Base-by-base conservation (phyloP, 2,888 invertebrate genomes). In the Yponomeuta cagnagella region DNA sequence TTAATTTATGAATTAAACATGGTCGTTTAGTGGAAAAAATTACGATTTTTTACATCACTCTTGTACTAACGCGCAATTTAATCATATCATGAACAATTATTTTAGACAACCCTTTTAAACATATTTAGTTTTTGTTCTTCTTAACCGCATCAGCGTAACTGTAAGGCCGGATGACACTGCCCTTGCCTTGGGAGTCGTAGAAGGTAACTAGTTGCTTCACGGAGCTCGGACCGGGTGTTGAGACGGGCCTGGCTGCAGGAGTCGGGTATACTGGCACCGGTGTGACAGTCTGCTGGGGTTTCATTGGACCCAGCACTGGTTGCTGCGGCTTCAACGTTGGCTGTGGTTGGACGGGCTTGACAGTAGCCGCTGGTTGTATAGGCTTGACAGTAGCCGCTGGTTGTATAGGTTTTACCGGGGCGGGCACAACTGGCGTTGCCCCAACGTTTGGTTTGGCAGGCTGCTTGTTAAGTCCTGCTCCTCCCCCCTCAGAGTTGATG, bases 71-170 rank as follows among this genome's bases (percentile, higher is more conserved):
- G 12, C 10, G 10, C 10, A 31, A 65, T 65, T 65, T 65, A 65
- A 30, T 30, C 33, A 33, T 65, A 65, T 65, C 65, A 65, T 15
- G 15, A 58, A 58, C 52, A 15, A 58, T 58, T 15, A 58, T 12
- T 58, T 12, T 58, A 15, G 12, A 15, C 52, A 58, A 58, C 3
- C 4, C 52, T 2, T 15, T 4, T 58, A 58, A 58, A 15, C 3
- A 15, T 58, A 2, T 48, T 69, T 52, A 67, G 67, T 43, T 67
- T 67, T 37, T 15, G 69, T 90, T 91, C 75, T 91, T 89, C 76
- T 90, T 91, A n/a, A 91, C 92, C 43, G 92, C 89, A 74, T 88
- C 85, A 71, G 90, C 89, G 78, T 92, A 92, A 70, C 83, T 84
- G 77, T 90, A 88, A 0, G 92, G 92, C 15, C 92, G 82, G 69